These are phyloP conservation scores for Choristoneura rosaceana DNA, from an alignment of 2,888 invertebrate genomes.

Conservation along the genomic window DNA sequence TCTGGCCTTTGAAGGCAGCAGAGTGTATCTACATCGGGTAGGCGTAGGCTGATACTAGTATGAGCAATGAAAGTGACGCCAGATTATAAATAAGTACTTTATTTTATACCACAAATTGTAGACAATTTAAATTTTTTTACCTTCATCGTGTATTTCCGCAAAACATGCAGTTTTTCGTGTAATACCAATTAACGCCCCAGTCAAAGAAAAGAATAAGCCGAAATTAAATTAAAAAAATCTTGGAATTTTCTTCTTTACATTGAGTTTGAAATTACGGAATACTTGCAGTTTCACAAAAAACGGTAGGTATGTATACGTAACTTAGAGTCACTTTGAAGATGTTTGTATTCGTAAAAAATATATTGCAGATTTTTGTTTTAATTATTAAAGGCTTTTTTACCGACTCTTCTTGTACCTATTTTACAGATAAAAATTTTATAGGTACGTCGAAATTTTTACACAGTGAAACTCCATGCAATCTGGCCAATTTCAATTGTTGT, in stretches of 20 bases:
- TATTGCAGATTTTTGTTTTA: too few relatives aligned
- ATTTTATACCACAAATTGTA: background rate
- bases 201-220: constrained; percentile 5
- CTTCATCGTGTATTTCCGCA: background rate
- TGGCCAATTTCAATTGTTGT: too few relatives aligned
- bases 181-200: background rate
- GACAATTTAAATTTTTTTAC: background rate
- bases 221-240: constrained; percentile 5
- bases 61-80: background rate
- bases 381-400: too few relatives aligned
- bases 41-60: too few relatives aligned
- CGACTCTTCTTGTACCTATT: too few relatives aligned
- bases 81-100: background rate
- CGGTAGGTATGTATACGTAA: too few relatives aligned
- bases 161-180: constrained; percentile 2
- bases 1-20: background rate
- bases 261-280: constrained; percentile 6
- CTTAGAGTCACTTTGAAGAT: background rate
- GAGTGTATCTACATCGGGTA: background rate
- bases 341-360: background rate
- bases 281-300: background rate
- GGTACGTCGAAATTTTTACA: too few relatives aligned
- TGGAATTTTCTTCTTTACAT: constrained; percentile 3
- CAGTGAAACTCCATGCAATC: too few relatives aligned
- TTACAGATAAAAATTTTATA: too few relatives aligned